Percentiles rank a stretch among this genome's conserved stretches.
phyloP scores from a whole-genome alignment of 2,113 vertebrate genomes.

The Cephalopholis sonnerati region DNA sequence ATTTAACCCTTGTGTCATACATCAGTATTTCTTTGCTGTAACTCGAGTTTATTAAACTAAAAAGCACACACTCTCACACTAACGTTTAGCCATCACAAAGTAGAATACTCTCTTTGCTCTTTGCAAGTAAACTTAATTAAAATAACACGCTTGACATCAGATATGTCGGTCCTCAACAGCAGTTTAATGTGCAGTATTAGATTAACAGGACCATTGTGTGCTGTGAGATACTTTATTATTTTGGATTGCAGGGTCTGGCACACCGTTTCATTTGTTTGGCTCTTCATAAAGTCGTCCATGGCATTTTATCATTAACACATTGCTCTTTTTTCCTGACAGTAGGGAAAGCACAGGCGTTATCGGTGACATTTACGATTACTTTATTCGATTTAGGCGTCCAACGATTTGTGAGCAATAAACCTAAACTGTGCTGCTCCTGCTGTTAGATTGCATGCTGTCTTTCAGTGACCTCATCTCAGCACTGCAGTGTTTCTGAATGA shows the following conservation, averaged over 20 bases:
- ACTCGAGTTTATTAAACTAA: background rate
- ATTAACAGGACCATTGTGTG: background rate
- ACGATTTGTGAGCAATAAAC: too few species aligned
- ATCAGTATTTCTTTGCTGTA: background rate
- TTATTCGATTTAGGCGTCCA: background rate
- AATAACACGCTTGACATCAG: too few species aligned
- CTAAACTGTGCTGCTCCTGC: background rate
- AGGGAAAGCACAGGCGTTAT: background rate
- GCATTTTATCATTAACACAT: background rate
- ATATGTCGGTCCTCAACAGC: background rate
- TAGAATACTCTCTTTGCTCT: background rate
- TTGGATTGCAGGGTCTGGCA: background rate
- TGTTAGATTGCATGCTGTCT: background rate
- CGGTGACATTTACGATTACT: background rate
- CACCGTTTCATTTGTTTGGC: background rate
- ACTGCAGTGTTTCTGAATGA: background rate
- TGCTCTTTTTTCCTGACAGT: background rate
- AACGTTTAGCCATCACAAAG: background rate
- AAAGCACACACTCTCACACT: too few species aligned
- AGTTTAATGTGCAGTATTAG: background rate
- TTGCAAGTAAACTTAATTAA: background rate
- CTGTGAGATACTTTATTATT: background rate
- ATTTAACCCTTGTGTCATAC: too few species aligned
- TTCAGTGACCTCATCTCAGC: background rate
- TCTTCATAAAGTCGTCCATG: background rate